Conservation (phyloP, 2,113 vertebrate species). For the Rana temporaria region DNA sequence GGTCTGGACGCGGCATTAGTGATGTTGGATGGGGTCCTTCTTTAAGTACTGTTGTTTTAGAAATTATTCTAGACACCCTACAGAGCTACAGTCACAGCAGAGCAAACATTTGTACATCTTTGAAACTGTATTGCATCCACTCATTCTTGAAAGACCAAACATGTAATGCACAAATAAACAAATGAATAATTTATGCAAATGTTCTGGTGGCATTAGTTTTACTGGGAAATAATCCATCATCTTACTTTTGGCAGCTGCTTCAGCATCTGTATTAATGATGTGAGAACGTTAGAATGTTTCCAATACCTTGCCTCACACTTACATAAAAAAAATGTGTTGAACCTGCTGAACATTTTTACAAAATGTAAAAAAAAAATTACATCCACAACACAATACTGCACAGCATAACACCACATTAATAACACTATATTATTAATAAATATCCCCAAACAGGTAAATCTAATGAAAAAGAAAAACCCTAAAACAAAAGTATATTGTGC, state of each 20-base stretch:
- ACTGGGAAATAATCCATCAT: constrained; percentile 20
- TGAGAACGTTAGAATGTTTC: not conserved
- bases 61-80: not conserved
- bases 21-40: too few relatives aligned
- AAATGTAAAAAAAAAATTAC: too few relatives aligned
- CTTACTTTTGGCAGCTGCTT: not conserved
- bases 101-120: not conserved
- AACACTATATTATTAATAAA: too few relatives aligned
- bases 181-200: constrained; percentile 32
- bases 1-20: too few relatives aligned
- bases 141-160: constrained; percentile 1
- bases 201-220: not conserved
- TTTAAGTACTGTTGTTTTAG: too few relatives aligned
- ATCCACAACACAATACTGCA: too few relatives aligned
- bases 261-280: constrained; percentile 12
- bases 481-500: too few relatives aligned
- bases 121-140: not conserved
- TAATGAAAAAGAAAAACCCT: too few relatives aligned
- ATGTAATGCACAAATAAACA: constrained; percentile 1
- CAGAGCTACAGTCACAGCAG: not conserved
- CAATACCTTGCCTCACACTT: not conserved
- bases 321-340: not conserved
- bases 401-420: too few relatives aligned
- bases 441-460: too few relatives aligned
- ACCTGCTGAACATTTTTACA: constrained; percentile 8